These are phyloP conservation scores for Samia ricini DNA, from an alignment of 1,140 invertebrate genomes.

Conservation along the genomic window DNA sequence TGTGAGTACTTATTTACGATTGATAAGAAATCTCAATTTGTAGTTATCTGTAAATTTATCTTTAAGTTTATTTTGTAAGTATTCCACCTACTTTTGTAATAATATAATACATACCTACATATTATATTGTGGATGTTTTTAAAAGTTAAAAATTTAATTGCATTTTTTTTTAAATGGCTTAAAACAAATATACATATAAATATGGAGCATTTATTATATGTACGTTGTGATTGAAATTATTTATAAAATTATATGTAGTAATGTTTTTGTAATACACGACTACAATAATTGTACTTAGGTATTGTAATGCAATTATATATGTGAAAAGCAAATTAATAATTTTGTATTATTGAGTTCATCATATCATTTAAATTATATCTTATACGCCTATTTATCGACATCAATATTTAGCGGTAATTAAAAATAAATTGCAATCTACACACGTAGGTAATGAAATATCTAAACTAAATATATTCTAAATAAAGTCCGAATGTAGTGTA, in stretches of 20 bases:
- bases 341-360: background rate
- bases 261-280: background rate
- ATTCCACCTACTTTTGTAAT: slow-evolving; percentile 10
- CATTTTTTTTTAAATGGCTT: background rate
- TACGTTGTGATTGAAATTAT: slow-evolving; percentile 3
- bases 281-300: background rate
- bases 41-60: slow-evolving; percentile 16
- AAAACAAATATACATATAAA: background rate
- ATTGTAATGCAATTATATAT: slow-evolving; percentile 5
- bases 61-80: slow-evolving; percentile 10
- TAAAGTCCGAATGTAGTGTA: too few relatives aligned
- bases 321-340: background rate
- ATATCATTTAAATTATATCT: background rate
- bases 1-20: slow-evolving; percentile 1
- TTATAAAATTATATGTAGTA: slow-evolving; percentile 7
- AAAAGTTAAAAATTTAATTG: background rate
- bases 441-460: too few relatives aligned
- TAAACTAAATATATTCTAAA: too few relatives aligned
- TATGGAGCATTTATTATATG: background rate
- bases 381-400: too few relatives aligned
- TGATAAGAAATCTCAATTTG: slow-evolving; percentile 25
- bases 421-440: too few relatives aligned
- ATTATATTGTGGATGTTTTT: background rate
- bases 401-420: too few relatives aligned
- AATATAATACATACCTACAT: background rate